phyloP scores from a whole-genome alignment of 1,140 invertebrate species.

The Pentalonia nigronervosa region DNA sequence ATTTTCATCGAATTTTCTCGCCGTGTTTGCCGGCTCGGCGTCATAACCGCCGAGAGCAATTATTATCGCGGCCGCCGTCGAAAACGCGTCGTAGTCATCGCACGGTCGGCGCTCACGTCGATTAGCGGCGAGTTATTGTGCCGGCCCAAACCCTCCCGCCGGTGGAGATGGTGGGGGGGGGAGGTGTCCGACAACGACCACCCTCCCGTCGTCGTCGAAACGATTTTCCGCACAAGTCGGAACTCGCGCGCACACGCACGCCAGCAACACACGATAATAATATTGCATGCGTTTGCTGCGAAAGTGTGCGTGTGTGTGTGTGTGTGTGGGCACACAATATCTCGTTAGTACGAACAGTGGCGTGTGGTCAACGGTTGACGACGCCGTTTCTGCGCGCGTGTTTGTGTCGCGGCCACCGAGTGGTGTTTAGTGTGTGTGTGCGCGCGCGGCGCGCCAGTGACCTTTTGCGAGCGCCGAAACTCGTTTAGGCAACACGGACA shows the following conservation, averaged over 20 bases:
- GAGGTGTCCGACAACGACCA: not conserved
- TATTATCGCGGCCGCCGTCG: not conserved
- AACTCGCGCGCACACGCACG: not conserved
- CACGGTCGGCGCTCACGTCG: not conserved
- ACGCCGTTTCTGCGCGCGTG: not conserved
- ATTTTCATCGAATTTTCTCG: not conserved
- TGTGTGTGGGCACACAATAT: not conserved
- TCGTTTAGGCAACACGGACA: not conserved
- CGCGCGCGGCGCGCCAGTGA: not conserved
- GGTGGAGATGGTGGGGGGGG: not conserved
- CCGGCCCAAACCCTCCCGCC: not conserved
- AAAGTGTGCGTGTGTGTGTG: not conserved
- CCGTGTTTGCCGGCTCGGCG: not conserved
- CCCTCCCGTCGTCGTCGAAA: not conserved
- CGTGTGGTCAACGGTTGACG: not conserved
- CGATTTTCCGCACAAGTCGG: not conserved
- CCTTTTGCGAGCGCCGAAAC: not conserved
- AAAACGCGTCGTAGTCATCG: not conserved
- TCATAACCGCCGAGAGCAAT: not conserved
- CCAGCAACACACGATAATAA: not conserved
- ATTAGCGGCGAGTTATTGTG: conserved; percentile 23
- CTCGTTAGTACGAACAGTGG: not conserved
- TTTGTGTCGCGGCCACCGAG: not conserved
- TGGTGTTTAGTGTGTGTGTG: not conserved
- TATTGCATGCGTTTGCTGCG: not conserved